phyloP scores from a whole-genome alignment of 2,113 vertebrate genomes.

The Hemicordylus capensis region DNA sequence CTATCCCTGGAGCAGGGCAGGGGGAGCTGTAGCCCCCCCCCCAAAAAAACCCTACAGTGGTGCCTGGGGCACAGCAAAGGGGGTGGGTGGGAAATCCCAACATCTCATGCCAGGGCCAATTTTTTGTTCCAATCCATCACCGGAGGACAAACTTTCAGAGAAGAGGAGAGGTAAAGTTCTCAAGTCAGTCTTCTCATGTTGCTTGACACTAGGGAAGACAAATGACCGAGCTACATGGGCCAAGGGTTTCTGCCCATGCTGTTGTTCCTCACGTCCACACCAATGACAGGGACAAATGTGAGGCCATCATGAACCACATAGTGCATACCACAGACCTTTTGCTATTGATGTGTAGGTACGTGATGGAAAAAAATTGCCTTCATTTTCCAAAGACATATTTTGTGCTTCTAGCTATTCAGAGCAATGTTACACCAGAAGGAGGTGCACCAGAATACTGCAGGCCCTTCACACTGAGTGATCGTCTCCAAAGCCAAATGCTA shows the following conservation, averaged over 20 bases:
- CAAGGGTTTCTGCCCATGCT: background rate
- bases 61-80: too few relatives aligned
- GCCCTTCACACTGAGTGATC: too few relatives aligned
- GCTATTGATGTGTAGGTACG: background rate
- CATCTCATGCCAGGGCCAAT: background rate
- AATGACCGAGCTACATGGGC: background rate
- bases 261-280: background rate
- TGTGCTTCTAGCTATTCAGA: too few relatives aligned
- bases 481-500: too few relatives aligned
- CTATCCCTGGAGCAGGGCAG: too few relatives aligned
- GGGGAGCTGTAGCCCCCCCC: background rate
- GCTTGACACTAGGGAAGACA: slow-evolving; percentile 1
- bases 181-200: slow-evolving; percentile 2
- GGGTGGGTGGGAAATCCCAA: too few relatives aligned
- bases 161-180: background rate
- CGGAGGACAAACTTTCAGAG: background rate
- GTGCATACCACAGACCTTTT: background rate
- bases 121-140: background rate
- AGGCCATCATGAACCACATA: background rate
- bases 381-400: background rate
- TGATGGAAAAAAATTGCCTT: background rate
- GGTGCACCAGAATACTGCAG: too few relatives aligned
- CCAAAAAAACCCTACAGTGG: too few relatives aligned
- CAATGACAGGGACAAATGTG: slow-evolving; percentile 12
- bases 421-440: too few relatives aligned